Conservation (phyloP, 1,140 invertebrate species). For the Bombus affinis region DNA sequence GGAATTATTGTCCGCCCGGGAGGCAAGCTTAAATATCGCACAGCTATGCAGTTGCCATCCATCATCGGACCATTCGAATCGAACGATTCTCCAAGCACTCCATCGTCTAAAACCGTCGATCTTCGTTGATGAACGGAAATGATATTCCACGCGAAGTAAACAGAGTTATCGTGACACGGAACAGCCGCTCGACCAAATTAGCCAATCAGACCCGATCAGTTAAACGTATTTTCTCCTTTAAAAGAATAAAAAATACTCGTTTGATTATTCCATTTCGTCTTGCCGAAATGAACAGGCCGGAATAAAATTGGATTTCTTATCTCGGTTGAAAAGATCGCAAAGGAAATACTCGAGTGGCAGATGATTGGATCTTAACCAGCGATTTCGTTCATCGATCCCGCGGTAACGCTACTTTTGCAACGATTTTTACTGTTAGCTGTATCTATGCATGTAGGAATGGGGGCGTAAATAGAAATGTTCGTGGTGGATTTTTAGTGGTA, state of each 20-base stretch:
- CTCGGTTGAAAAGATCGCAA: neutral
- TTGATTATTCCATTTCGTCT: neutral
- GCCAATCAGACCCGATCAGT: neutral
- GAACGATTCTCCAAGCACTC: neutral
- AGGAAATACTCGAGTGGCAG: neutral
- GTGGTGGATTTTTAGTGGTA: neutral
- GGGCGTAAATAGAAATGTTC: neutral
- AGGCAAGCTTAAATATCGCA: slow-evolving; percentile 50
- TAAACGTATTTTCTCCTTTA: neutral
- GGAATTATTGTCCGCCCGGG: slow-evolving; percentile 46
- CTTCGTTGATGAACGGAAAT: neutral
- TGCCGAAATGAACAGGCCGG: neutral
- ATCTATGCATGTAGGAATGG: neutral
- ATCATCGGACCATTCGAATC: neutral
- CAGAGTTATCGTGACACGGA: neutral
- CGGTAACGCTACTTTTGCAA: neutral
- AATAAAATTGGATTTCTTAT: neutral
- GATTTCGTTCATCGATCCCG: neutral
- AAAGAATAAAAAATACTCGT: neutral
- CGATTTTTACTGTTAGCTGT: neutral
- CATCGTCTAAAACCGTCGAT: neutral
- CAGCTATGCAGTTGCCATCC: slow-evolving; percentile 3
- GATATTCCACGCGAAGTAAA: neutral
- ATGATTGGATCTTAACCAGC: neutral
- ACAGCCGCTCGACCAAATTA: neutral